phyloP scores from a whole-genome alignment of 2,888 invertebrate species.

The Tortrix viridana region DNA sequence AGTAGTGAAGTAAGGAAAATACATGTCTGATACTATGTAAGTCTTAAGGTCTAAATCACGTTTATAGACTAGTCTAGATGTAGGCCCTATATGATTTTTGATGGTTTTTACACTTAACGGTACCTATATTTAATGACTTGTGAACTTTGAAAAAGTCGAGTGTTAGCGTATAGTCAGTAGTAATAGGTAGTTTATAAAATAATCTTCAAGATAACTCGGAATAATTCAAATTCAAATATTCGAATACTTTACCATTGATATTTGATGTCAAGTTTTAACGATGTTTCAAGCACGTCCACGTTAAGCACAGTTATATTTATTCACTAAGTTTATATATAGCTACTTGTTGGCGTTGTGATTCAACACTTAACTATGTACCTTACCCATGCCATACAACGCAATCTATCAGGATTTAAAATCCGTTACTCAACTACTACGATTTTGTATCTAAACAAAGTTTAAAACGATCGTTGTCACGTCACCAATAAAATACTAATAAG shows the following conservation, averaged over 20 bases:
- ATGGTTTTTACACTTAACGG: conserved; percentile 49
- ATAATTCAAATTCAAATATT: background rate
- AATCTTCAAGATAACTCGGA: background rate
- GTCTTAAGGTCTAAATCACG: conserved; percentile 59
- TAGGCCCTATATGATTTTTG: conserved; percentile 56
- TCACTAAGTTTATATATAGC: conserved; percentile 1
- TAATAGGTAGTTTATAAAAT: background rate
- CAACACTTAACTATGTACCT: too few species aligned
- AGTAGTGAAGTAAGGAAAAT: conserved; percentile 69
- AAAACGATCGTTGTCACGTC: too few species aligned
- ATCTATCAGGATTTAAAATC: too few species aligned
- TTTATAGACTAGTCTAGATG: conserved; percentile 62
- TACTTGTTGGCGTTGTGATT: too few species aligned
- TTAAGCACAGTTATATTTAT: conserved; percentile 13
- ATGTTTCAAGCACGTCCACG: conserved; percentile 26
- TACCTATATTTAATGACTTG: conserved; percentile 29
- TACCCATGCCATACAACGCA: too few species aligned
- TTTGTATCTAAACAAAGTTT: too few species aligned
- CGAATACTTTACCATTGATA: conserved; percentile 19
- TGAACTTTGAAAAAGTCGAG: conserved; percentile 25
- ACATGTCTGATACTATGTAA: conserved; percentile 87
- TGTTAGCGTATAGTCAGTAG: conserved; percentile 20
- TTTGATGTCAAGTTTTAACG: conserved; percentile 13
- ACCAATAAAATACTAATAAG: too few species aligned
- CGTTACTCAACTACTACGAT: too few species aligned